These are phyloP conservation scores for Recurvirostra avosetta DNA, from an alignment of 2,113 vertebrate species.

Conservation along the genomic window DNA sequence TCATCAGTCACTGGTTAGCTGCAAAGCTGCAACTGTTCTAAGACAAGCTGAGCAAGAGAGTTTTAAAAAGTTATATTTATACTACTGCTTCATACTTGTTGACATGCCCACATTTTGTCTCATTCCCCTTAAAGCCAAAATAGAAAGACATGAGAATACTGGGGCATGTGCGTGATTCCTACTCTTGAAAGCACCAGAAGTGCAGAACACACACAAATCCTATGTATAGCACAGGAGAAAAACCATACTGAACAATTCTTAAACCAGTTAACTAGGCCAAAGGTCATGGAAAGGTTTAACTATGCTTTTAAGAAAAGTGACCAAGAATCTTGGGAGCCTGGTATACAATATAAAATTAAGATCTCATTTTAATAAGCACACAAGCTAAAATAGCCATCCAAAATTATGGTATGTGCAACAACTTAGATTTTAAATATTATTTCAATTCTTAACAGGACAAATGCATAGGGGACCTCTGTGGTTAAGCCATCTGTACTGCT, in stretches of 20 bases:
- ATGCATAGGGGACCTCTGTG: background rate
- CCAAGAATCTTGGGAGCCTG: background rate
- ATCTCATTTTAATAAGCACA: constrained; percentile 5
- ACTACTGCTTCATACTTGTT: background rate
- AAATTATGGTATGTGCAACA: constrained; percentile 15
- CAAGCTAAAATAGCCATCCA: constrained; percentile 3
- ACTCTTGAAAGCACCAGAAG: background rate
- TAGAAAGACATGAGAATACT: background rate
- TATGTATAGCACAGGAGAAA: background rate
- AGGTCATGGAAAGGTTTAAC: constrained; percentile 15
- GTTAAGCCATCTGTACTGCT: constrained; percentile 13
- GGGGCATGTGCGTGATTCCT: background rate
- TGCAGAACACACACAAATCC: background rate
- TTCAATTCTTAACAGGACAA: constrained; percentile 10
- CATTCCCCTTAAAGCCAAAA: background rate
- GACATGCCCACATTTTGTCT: background rate
- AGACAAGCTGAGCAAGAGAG: background rate
- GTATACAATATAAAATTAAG: background rate
- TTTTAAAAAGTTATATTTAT: background rate
- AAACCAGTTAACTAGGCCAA: background rate
- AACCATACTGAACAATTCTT: background rate
- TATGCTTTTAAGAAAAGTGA: background rate
- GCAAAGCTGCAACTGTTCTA: background rate
- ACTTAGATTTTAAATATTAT: constrained; percentile 36
- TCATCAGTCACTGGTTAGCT: background rate